Evolutionary conservation across 2,888 invertebrate species (phyloP), one percentile per base, ranked within the genome.

Genomic region (Ophion costatus): DNA sequence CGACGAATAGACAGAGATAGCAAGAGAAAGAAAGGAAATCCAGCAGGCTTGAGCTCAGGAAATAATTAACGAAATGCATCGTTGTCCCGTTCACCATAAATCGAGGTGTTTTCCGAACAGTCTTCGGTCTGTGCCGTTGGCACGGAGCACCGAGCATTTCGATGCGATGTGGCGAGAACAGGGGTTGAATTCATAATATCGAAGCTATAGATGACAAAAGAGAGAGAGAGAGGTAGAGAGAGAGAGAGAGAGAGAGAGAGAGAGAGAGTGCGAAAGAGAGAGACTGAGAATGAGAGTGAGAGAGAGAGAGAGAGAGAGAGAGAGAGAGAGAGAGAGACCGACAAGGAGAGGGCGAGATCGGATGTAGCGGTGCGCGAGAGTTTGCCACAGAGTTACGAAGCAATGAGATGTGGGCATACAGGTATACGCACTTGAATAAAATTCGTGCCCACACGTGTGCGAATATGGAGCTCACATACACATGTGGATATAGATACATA

Each of bases 41-140:
- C 22, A 61, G 64, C 59, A 57, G 78, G 64, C 71, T 76, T 85
- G 85, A 88, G 87, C 84, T 88, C 84, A 83, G 89, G 87, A 89
- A 90, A 90, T 90, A 90, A 90, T 90, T 90, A 90, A 89, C 90
- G 88, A 89, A 90, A 89, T 89, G 90, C 89, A 89, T 88, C 88
- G 89, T 89, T 89, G 87, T 85, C 86, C 87, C 87, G 85, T 81
- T 84, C 80, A 78, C 89, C 86, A 90, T 90, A 90, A 90, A 90
- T 90, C 89, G 86, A 84, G 84, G 83, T 88, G 89, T 89, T 89
- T 89, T 88, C 85, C 89, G 88, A 90, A 89, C 87, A 87, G 88
- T 89, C 89, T 88, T 89, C 86, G 89, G 88, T 88, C 88, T 79
- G 78, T 88, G 87, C 88, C 85, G 88, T 86, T 88, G 89, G 88